Evolutionary conservation across 1,140 invertebrate species (phyloP).

Genomic region (Ceratitis capitata): DNA sequence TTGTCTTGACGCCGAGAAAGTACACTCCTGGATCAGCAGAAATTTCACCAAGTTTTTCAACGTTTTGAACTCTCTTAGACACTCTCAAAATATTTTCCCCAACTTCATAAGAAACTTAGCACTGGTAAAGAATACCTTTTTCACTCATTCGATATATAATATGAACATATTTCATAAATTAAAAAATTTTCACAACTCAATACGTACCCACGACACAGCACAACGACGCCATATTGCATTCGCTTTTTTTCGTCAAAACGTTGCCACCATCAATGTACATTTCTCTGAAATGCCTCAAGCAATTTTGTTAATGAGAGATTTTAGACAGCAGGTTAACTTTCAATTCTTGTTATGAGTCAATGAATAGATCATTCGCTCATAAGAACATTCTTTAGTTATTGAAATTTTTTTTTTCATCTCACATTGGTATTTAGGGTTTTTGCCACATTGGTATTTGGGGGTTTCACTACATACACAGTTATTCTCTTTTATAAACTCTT

Average conservation of each 20-base stretch:
- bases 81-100: not conserved
- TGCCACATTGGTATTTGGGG: no score
- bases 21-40: not conserved
- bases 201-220: constrained; percentile 87
- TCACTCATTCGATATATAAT: not conserved
- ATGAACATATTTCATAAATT: constrained; percentile 12
- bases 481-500: no score
- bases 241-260: not conserved
- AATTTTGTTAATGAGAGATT: no score
- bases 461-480: no score
- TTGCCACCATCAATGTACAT: no score
- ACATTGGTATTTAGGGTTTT: no score
- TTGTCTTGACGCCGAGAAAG: not conserved
- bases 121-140: not conserved
- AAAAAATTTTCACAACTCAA: constrained; percentile 34
- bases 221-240: constrained; percentile 89
- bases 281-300: no score
- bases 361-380: no score
- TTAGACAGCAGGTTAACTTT: no score
- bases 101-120: not conserved
- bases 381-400: no score
- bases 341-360: no score
- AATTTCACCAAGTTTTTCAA: not conserved
- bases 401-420: no score
- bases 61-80: not conserved